Percentiles rank a stretch among this genome's conserved stretches.
phyloP scores from a whole-genome alignment of 2,113 vertebrate genomes.

The Chunga burmeisteri region DNA sequence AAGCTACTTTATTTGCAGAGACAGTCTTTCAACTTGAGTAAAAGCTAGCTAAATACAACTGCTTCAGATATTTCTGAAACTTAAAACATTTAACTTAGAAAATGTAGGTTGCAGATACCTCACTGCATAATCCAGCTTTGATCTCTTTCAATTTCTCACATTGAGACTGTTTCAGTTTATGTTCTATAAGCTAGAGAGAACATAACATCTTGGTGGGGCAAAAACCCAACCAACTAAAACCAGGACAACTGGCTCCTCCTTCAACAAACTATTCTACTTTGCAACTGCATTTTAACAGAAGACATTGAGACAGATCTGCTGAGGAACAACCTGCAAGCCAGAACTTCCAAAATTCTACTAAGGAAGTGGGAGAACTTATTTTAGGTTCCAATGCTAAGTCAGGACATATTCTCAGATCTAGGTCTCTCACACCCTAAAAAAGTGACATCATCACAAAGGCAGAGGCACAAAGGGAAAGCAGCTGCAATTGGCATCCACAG shows the following conservation, averaged over 20 bases:
- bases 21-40: neutral
- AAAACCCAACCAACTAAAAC: neutral
- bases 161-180: neutral
- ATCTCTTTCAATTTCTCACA: neutral
- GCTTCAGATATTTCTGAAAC: neutral
- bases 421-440: neutral
- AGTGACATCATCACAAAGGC: neutral
- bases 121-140: neutral
- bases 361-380: neutral
- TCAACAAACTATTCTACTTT: neutral
- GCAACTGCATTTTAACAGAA: neutral
- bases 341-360: neutral
- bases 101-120: neutral
- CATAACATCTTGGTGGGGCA: neutral
- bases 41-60: neutral
- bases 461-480: neutral
- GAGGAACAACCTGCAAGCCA: neutral
- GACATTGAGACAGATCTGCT: neutral
- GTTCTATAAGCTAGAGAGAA: neutral
- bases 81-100: neutral
- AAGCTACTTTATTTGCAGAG: neutral
- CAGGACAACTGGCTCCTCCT: neutral
- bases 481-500: neutral
- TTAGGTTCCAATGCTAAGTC: neutral
- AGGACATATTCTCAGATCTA: neutral